phyloP scores from a whole-genome alignment of 1,140 invertebrate species.

The Littorina saxatilis region DNA sequence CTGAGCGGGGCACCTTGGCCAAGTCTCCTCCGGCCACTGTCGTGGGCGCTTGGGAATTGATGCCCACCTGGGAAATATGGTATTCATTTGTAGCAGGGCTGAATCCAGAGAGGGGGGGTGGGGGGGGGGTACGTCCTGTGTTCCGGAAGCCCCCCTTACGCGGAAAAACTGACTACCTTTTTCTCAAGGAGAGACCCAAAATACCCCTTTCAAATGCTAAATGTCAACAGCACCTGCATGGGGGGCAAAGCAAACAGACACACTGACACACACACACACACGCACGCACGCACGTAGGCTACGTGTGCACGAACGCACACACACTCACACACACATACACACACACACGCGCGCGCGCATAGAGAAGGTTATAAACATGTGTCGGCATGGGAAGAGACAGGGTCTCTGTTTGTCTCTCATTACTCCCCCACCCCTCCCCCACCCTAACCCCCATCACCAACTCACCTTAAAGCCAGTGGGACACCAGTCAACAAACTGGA shows the following conservation, averaged over 20 bases:
- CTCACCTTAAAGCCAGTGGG: constrained; percentile 65
- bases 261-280: no score
- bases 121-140: background rate
- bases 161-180: background rate
- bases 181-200: no score
- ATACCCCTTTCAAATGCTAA: no score
- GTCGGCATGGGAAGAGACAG: background rate
- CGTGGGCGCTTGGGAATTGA: constrained; percentile 77
- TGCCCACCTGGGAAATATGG: constrained; percentile 38
- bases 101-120: no score
- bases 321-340: background rate
- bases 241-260: no score
- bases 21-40: constrained; percentile 86
- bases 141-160: background rate
- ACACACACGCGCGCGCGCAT: background rate
- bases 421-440: background rate
- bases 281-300: no score
- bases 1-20: constrained; percentile 79
- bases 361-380: background rate
- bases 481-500: constrained; percentile 68
- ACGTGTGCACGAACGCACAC: no score
- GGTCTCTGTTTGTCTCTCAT: background rate
- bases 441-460: no score
- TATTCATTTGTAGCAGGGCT: background rate
- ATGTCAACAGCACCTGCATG: background rate